A percentile compares a stretch with the other conserved stretches of the same genome.
Evolutionary conservation across 2,113 vertebrate species (phyloP).

Genomic region (Spheniscus mendiculus): DNA sequence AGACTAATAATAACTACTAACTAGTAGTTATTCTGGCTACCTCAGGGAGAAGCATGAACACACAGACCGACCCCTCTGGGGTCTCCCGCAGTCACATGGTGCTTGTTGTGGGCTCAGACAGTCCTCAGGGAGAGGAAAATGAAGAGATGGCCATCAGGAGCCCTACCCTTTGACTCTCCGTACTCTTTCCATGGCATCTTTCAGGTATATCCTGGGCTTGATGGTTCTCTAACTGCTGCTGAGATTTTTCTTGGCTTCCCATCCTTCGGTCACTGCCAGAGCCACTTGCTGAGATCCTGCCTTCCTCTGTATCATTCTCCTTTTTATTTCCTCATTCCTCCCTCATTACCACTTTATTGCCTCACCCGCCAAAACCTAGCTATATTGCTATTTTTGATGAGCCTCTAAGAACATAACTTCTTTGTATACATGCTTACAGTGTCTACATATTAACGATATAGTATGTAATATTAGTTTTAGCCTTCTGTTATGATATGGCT

Average conservation of each 20-base stretch:
- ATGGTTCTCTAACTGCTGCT: background rate
- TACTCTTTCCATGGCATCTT: background rate
- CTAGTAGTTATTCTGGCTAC: background rate
- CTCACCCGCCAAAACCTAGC: background rate
- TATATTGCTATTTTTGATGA: background rate
- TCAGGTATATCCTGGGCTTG: background rate
- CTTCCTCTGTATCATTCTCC: background rate
- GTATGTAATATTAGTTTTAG: background rate
- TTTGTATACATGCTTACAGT: background rate
- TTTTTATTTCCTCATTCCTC: background rate
- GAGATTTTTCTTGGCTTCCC: background rate
- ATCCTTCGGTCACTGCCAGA: background rate
- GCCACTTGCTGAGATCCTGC: background rate
- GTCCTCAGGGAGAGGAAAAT: background rate
- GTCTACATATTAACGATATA: background rate
- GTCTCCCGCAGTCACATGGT: background rate
- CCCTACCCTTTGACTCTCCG: background rate
- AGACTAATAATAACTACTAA: too few species aligned
- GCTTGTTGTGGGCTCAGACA: background rate
- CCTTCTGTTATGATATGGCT: background rate
- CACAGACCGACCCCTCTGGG: too few species aligned
- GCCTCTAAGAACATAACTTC: background rate
- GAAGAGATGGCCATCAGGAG: background rate
- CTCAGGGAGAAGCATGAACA: background rate
- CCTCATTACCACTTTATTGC: background rate